phyloP scores from a whole-genome alignment of 2,797 vertebrate species.

The Syndactyla subalaris region DNA sequence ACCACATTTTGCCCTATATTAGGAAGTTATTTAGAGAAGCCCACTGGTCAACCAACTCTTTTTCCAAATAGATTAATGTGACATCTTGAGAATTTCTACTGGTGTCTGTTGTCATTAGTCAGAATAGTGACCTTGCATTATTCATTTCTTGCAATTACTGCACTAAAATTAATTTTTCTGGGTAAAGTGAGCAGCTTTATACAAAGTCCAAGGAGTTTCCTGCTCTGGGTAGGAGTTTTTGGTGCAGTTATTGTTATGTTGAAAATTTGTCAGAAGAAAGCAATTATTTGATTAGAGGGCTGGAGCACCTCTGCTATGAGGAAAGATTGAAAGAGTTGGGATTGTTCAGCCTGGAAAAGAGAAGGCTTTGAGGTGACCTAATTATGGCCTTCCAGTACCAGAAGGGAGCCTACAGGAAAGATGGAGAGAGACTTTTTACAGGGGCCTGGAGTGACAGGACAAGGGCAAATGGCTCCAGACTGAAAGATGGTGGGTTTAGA shows the following conservation, averaged over 20 bases:
- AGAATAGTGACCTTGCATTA: neutral
- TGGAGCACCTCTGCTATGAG: neutral
- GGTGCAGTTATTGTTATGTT: neutral
- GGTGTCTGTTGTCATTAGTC: neutral
- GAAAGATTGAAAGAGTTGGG: neutral
- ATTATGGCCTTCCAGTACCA: neutral
- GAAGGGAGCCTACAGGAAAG: neutral
- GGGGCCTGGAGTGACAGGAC: neutral
- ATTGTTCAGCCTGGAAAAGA: neutral
- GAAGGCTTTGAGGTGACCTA: accelerated
- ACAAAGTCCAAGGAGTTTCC: neutral
- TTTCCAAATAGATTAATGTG: neutral
- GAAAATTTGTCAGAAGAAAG: neutral
- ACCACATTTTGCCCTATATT: neutral
- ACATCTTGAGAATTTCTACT: neutral
- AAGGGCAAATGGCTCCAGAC: neutral
- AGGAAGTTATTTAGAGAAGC: neutral
- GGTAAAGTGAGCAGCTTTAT: neutral
- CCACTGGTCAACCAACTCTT: neutral
- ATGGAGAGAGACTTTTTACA: neutral
- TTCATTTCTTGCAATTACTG: neutral
- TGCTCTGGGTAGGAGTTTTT: neutral
- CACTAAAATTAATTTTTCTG: neutral
- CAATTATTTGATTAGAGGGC: neutral
- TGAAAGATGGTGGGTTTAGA: neutral